Base-by-base conservation (phyloP, 2,797 vertebrate species). In the Aldrovandia affinis region DNA sequence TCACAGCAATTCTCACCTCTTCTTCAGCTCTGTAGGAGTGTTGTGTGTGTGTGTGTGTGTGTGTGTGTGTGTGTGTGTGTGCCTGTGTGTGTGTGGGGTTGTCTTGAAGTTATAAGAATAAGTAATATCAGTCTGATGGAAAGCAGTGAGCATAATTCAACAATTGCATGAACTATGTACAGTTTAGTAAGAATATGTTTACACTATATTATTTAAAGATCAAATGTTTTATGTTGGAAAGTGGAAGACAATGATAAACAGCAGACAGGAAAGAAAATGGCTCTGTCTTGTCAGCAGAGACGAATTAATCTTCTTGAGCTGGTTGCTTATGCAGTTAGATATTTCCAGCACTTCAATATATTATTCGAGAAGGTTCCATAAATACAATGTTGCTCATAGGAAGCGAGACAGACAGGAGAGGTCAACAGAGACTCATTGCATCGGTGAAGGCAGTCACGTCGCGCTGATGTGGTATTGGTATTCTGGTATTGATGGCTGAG, bases 61-160 rank as follows among this genome's bases (percentile, higher is more conserved):
- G 79, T 70, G 3, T 73, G 73, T 2, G 68, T 42, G 78, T n/a
- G 78, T 84, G 73, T 30, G 9, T 83, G 59, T 81, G 1, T 70
- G 47, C 39, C n/a, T 68, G 47, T 55, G 81, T 81, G 78, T 55
- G 87, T 86, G 47, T 84, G 57, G 50, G 81, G 89, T 42, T 80
- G 85, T 89, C 83, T 85, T 88, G 84, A 83, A 86, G 82, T 83
- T 30, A 79, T 78, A 78, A 50, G 22, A 65, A 39, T 18, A 39
- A 73, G 22, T 73, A 15, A 73, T 42, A 42, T 73, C 33, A 22
- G 36, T 20, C 33, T 39, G 68, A 6, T 42, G 20, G 68, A 73
- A 42, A 65, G 18, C 68, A 39, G 68, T 42, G 33, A 8, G 36
- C 68, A 73, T 68, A 68, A 61, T 61, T 61, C 18, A 73, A 42